Evolutionary conservation across 2,113 vertebrate genomes (phyloP).

Genomic region (Cyphomyrus plagiostoma): DNA sequence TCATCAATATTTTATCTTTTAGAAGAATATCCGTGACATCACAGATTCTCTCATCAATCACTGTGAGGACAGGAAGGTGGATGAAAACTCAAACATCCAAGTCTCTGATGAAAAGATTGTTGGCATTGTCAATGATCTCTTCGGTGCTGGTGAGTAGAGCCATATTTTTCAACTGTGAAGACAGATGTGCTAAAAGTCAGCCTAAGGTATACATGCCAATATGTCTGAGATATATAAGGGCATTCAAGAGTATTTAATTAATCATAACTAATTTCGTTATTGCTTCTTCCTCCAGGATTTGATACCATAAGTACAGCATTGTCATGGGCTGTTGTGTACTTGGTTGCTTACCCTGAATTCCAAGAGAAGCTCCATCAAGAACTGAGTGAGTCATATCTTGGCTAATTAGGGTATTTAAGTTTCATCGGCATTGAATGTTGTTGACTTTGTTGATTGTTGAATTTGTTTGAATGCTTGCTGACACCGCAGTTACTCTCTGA

Average conservation of each 20-base stretch:
- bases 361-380: constrained; percentile 79
- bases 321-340: constrained; percentile 81
- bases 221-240: neutral
- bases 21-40: constrained; percentile 84
- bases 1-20: constrained; percentile 20
- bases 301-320: constrained; percentile 79
- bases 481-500: neutral
- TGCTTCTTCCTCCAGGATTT: constrained; percentile 89
- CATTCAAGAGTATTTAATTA: neutral
- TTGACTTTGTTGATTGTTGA: neutral
- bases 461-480: neutral
- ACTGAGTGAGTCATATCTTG: constrained; percentile 62
- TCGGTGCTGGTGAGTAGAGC: constrained; percentile 84
- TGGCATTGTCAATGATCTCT: constrained; percentile 74
- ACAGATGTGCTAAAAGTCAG: neutral
- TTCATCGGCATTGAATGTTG: neutral
- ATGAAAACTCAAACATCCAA: constrained; percentile 61
- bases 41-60: constrained; percentile 84
- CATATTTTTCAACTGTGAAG: neutral
- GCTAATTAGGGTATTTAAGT: neutral
- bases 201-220: neutral
- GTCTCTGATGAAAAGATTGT: constrained; percentile 71
- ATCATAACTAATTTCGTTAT: neutral
- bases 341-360: constrained; percentile 66
- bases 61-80: constrained; percentile 69